Conservation (phyloP, 2,888 invertebrate genomes). For the Parnassius apollo region DNA sequence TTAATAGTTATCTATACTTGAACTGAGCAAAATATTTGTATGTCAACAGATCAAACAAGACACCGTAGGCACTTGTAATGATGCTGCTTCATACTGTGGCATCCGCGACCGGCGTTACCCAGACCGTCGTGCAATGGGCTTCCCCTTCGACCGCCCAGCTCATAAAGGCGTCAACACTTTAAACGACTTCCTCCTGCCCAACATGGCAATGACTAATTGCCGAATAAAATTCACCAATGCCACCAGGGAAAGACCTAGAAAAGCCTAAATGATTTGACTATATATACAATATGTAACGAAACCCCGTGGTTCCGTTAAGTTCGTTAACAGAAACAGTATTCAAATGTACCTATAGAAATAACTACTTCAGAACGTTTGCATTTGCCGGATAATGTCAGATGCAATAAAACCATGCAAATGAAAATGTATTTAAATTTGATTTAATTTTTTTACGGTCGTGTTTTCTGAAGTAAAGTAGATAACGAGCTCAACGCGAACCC, state of each 20-base stretch:
- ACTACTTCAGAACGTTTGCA: too few relatives aligned
- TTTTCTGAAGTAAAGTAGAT: too few relatives aligned
- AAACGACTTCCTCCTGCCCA: slow-evolving; percentile 83
- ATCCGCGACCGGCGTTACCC: slow-evolving; percentile 80
- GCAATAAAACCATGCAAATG: too few relatives aligned
- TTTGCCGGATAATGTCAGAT: too few relatives aligned
- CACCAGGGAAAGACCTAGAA: slow-evolving; percentile 36
- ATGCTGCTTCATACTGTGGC: slow-evolving; percentile 82
- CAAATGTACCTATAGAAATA: too few relatives aligned
- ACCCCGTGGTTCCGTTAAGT: too few relatives aligned
- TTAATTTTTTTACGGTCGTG: too few relatives aligned
- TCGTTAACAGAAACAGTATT: too few relatives aligned
- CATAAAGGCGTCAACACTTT: slow-evolving; percentile 71
- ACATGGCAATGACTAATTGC: slow-evolving; percentile 83
- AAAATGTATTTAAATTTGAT: too few relatives aligned
- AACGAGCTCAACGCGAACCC: too few relatives aligned
- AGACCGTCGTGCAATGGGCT: slow-evolving; percentile 82
- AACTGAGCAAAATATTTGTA: background rate
- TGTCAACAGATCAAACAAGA: slow-evolving; percentile 55
- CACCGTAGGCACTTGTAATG: slow-evolving; percentile 61
- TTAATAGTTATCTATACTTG: background rate
- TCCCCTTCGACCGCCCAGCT: slow-evolving; percentile 84
- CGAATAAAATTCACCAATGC: slow-evolving; percentile 78
- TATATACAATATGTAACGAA: too few relatives aligned
- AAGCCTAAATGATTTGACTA: background rate